These are phyloP conservation scores for Phalanger gymnotis DNA, from an alignment of 2,797 vertebrate species.

Conservation along the genomic window DNA sequence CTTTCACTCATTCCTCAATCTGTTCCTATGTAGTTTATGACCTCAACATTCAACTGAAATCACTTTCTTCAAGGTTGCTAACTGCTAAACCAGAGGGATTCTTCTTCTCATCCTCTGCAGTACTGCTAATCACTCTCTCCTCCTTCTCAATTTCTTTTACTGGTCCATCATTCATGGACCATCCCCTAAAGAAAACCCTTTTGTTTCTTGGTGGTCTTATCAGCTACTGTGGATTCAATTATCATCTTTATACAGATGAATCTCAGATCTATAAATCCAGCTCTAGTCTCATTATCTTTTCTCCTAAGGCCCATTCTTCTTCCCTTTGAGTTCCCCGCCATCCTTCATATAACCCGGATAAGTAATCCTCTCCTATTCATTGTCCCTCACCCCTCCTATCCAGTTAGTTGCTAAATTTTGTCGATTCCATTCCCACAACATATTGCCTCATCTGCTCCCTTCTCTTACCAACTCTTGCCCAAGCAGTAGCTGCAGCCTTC, in stretches of 20 bases:
- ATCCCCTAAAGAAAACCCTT: not conserved
- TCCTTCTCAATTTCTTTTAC: not conserved
- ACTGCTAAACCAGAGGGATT: not conserved
- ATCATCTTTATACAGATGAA: not conserved
- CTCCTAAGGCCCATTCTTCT: not conserved
- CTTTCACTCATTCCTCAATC: not conserved
- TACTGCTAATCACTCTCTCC: not conserved
- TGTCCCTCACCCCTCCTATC: not conserved
- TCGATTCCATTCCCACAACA: not conserved
- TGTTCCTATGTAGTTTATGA: not conserved
- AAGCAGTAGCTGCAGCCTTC: not conserved
- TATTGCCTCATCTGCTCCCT: not conserved
- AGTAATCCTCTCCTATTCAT: not conserved
- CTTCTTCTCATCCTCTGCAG: not conserved
- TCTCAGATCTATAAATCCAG: not conserved
- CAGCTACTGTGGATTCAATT: not conserved
- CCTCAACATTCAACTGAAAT: not conserved
- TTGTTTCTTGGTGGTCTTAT: not conserved
- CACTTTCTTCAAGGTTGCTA: not conserved
- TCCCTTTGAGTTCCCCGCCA: not conserved
- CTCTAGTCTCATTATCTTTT: not conserved
- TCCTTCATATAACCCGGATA: not conserved
- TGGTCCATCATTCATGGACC: not conserved
- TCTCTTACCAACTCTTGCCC: not conserved
- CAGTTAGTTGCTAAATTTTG: not conserved